Base-by-base conservation (phyloP, 1,140 invertebrate species). In the Drosophila novamexicana region DNA sequence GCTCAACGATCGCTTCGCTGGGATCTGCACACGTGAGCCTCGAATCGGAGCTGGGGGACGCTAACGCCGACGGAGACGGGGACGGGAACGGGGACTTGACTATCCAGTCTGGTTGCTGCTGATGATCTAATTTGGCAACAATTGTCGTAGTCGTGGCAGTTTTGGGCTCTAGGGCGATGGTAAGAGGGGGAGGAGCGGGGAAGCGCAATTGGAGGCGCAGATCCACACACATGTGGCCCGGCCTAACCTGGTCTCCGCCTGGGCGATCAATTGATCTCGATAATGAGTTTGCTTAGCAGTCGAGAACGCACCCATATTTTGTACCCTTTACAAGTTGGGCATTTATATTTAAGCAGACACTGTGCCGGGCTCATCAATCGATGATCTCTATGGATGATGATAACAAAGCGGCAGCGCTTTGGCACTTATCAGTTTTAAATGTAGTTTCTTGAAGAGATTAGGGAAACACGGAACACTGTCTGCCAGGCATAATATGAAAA, bases 51-150 rank as follows among this genome's bases (percentile, higher is more conserved):
- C 47, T 18, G 40, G 7, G 9, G 37, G 22, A 3, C 4, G 22
- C 5, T 18, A 18, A 18, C 18, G 18, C 18, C 18, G 18, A 18
- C 18, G 7, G 8, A 42, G 22, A 5, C 4, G 22, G 4, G 45
- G 70, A 52, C 29, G 40, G 1, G 34, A 52, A 16, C 36, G 63
- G 9, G 62, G 77, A 69, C 80, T 84, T 84, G 80, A 54, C 52
- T 69, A 40, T 71, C 39, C 42, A 47, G 72, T 57, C 73, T 73
- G 54, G 54, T 56, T 68, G 65, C 47, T 77, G 79, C 75, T 91
- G 90, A 91, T 91, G 90, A 91, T 91, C 90, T 91, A 91, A 91
- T 91, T 91, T 91, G 86, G 86, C 91, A 91, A 85, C 85, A 91
- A 89, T 89, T 90, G 86, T 91, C 81, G 88, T 90, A 76, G 79